Evolutionary conservation across 2,797 vertebrate genomes (phyloP), one percentile per base, ranked within the genome.

Genomic region (Lepilemur septentrionalis): DNA sequence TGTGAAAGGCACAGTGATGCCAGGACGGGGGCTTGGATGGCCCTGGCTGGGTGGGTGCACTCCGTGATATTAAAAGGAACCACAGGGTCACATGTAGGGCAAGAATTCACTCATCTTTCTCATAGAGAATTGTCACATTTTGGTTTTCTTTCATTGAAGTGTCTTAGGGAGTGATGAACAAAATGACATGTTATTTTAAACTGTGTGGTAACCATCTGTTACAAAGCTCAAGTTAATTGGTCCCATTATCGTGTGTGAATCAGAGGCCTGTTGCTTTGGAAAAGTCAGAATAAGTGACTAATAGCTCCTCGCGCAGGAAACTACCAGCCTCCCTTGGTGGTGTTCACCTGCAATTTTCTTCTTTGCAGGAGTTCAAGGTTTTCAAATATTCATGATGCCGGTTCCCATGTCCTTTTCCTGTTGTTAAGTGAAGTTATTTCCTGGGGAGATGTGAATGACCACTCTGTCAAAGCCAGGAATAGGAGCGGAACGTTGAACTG

Each of bases 121-220:
- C 55, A 23, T 4, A 43, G 55, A 89, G 48, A 82, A 43, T 10
- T 87, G 52, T 91, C 93, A 38, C 3, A 0, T 84, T 88, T 75
- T 95, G 12, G 57, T 79, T 93, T 95, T 73, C 79, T 75, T 89
- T 84, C 59, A 20, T 59, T n/a, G 10, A 85, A 65, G 48, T 84
- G 23, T 57, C 48, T 67, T 70, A 0, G 35, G 83, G 72, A 41
- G 80, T 81, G 78, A 80, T 55, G 35, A 75, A 20, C 57, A 76
- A 83, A 91, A 67, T 32, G 82, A 75, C 82, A 43, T 84, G 93
- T 87, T 92, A 79, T 83, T 95, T 95, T 94, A 91, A 84, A 72
- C 52, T 48, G 20, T 70, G 63, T 52, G 78, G 93, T 55, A 59
- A 81, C 91, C 76, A 92, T 92, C 91, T 90, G 93, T 57, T 75